Conservation (phyloP, 2,797 vertebrate genomes). For the Leptodactylus fallax region DNA sequence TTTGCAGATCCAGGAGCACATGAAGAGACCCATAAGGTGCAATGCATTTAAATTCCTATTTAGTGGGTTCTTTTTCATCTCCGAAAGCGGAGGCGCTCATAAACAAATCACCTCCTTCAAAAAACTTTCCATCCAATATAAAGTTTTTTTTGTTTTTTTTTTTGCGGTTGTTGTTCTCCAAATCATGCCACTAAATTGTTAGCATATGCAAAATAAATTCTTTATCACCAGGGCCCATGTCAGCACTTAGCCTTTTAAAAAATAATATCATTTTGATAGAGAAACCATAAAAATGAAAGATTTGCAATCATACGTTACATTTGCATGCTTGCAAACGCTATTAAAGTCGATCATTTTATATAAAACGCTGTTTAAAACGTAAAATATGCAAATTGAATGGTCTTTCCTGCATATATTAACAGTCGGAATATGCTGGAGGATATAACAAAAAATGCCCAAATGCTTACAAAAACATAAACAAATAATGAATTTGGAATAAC, state of each 20-base stretch:
- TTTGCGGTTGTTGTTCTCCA: conserved; percentile 7
- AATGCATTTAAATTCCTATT: conserved; percentile 56
- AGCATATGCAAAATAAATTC: conserved; percentile 59
- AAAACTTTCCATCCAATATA: conserved; percentile 42
- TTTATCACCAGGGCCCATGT: conserved; percentile 61
- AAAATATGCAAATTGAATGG: conserved; percentile 65
- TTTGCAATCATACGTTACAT: conserved; percentile 51
- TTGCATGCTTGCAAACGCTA: conserved; percentile 54
- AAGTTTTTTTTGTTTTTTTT: conserved; percentile 33
- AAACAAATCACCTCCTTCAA: conserved; percentile 13
- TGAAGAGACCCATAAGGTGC: conserved; percentile 28
- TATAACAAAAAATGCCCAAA: conserved; percentile 49
- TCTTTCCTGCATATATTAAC: conserved; percentile 58
- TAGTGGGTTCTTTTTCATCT: conserved; percentile 33
- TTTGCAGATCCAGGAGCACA: conserved; percentile 22
- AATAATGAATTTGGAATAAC: conserved; percentile 51
- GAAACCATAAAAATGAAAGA: conserved; percentile 62
- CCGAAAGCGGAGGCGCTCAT: neutral
- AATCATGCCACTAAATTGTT: conserved; percentile 48
- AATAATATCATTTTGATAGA: conserved; percentile 63
- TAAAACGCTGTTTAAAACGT: conserved; percentile 61
- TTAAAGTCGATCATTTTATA: conserved; percentile 63
- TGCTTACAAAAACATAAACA: conserved; percentile 52
- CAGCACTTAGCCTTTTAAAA: conserved; percentile 60
- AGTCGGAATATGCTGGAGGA: conserved; percentile 50